These are phyloP conservation scores for Cyclina sinensis DNA, from an alignment of 1,140 invertebrate species.

Conservation along the genomic window DNA sequence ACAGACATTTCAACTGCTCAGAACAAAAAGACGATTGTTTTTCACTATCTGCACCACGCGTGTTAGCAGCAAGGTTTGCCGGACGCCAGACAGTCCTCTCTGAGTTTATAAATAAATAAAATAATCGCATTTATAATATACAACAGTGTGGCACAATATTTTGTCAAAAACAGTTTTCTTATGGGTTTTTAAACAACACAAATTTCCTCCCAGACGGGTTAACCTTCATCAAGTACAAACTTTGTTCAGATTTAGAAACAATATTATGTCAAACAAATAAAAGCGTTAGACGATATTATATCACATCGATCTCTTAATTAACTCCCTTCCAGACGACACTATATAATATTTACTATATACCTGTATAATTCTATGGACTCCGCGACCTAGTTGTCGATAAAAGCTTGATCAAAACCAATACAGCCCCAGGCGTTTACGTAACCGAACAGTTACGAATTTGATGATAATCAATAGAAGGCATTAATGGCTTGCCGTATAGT, in stretches of 20 bases:
- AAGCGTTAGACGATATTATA: slow-evolving; percentile 4
- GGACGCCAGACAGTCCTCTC: too few species aligned
- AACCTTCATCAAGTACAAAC: neutral
- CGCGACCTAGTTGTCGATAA: slow-evolving; percentile 31
- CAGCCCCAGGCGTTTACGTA: slow-evolving; percentile 20
- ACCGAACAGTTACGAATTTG: slow-evolving; percentile 37
- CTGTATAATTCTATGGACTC: slow-evolving; percentile 33
- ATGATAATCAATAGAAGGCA: slow-evolving; percentile 28
- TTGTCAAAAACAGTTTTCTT: too few species aligned
- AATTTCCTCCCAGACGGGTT: slow-evolving; percentile 10
- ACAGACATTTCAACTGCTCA: too few species aligned
- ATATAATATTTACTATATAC: slow-evolving; percentile 36
- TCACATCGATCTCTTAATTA: neutral
- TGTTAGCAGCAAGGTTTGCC: too few species aligned
- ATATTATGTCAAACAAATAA: slow-evolving; percentile 46
- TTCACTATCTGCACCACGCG: too few species aligned
- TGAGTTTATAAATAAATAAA: too few species aligned
- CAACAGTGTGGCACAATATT: too few species aligned
- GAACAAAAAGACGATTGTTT: too few species aligned
- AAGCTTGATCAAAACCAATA: slow-evolving; percentile 5
- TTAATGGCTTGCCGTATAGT: slow-evolving; percentile 15
- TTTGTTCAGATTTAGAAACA: neutral
- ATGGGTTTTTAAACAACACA: too few species aligned
- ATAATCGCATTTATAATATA: too few species aligned
- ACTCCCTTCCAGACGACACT: neutral